Conservation (phyloP, 1,140 invertebrate species). For the Physella acuta region DNA sequence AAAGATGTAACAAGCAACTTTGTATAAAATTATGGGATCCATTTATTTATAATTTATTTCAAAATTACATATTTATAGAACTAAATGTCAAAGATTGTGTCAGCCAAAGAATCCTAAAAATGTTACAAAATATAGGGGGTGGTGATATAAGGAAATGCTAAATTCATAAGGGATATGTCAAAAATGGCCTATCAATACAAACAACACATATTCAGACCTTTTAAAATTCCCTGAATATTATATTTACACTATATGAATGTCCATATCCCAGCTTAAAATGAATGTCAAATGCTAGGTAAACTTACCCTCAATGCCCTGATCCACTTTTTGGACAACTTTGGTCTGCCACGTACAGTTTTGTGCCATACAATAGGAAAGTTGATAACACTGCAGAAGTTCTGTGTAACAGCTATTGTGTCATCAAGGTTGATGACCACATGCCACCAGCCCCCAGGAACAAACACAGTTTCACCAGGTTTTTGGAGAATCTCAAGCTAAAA, state of each 20-base stretch:
- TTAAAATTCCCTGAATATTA: too few species aligned
- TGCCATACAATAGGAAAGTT: constrained; percentile 99
- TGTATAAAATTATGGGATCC: not conserved
- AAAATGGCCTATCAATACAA: too few species aligned
- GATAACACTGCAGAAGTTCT: constrained; percentile 94
- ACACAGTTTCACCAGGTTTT: constrained; percentile 94
- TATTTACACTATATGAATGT: too few species aligned
- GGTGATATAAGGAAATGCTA: too few species aligned
- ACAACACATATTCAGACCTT: too few species aligned
- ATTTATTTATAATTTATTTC: not conserved
- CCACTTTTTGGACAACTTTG: constrained; percentile 90
- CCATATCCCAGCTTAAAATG: too few species aligned
- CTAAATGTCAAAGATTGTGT: too few species aligned
- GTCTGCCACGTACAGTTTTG: constrained; percentile 92
- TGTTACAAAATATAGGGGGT: too few species aligned
- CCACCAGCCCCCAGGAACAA: constrained; percentile 89
- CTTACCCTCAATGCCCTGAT: constrained; percentile 69
- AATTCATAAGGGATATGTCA: too few species aligned
- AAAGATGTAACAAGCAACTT: too few species aligned
- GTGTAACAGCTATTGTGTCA: constrained; percentile 93
- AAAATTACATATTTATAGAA: not conserved
- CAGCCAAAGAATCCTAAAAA: too few species aligned
- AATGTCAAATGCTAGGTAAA: too few species aligned
- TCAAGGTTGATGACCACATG: constrained; percentile 97
- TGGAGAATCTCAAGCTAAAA: constrained; percentile 91